These are phyloP conservation scores for Venustoraphidia nigricollis DNA, from an alignment of 2,888 invertebrate species.

Conservation along the genomic window DNA sequence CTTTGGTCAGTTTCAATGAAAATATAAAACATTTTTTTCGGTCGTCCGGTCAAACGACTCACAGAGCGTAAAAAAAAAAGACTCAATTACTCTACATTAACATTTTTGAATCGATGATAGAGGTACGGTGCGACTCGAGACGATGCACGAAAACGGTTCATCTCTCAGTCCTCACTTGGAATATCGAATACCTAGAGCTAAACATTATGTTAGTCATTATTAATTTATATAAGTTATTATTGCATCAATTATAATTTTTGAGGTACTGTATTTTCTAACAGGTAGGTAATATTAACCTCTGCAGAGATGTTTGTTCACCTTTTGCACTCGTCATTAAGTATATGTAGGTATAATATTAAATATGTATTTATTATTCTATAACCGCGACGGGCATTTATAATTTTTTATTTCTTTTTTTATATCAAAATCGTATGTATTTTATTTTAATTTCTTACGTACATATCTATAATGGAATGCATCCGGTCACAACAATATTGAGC, in stretches of 20 bases:
- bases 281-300: slow-evolving; percentile 25
- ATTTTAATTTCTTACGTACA: slow-evolving; percentile 15
- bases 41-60: too few relatives aligned
- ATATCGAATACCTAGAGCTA: slow-evolving; percentile 24
- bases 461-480: slow-evolving; percentile 25
- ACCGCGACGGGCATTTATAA: too few relatives aligned
- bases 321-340: slow-evolving; percentile 24
- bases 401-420: slow-evolving; percentile 3
- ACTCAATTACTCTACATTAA: too few relatives aligned
- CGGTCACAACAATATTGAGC: slow-evolving; percentile 34
- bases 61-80: too few relatives aligned
- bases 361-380: slow-evolving; percentile 3
- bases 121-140: too few relatives aligned
- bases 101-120: too few relatives aligned
- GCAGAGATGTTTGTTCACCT: slow-evolving; percentile 25
- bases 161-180: too few relatives aligned
- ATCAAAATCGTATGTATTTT: slow-evolving; percentile 10
- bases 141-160: too few relatives aligned
- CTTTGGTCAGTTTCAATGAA: too few relatives aligned
- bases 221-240: slow-evolving; percentile 27
- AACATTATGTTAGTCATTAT: slow-evolving; percentile 17
- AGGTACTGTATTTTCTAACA: slow-evolving; percentile 28
- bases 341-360: slow-evolving; percentile 28
- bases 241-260: slow-evolving; percentile 36
- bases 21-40: too few relatives aligned